Conservation (phyloP, 1,140 invertebrate species). For the Chymomyza costata region DNA sequence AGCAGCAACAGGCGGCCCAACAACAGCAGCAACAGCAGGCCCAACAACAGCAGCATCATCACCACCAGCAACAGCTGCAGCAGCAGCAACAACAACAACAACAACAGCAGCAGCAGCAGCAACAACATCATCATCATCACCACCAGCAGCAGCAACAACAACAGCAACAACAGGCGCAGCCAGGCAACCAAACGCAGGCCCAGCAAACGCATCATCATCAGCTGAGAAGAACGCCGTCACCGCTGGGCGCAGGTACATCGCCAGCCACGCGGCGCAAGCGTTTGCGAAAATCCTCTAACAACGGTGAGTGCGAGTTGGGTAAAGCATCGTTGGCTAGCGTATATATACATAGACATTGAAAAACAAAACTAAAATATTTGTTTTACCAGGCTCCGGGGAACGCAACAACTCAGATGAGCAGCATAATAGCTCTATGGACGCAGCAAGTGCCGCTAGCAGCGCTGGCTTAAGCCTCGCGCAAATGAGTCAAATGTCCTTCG, state of each 20-base stretch:
- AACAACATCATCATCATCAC: constrained; percentile 54
- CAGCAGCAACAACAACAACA: constrained; percentile 53
- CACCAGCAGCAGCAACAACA: constrained; percentile 56
- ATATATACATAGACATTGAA: neutral
- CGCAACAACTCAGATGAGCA: constrained; percentile 76
- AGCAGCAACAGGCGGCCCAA: constrained; percentile 54
- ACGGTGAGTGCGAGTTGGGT: constrained; percentile 68
- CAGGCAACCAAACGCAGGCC: constrained; percentile 55
- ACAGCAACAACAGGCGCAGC: constrained; percentile 39
- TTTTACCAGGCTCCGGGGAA: constrained; percentile 77
- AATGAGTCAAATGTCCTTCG: constrained; percentile 73
- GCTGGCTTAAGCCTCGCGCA: constrained; percentile 64
- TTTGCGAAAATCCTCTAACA: constrained; percentile 82
- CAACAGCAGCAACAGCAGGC: constrained; percentile 49
- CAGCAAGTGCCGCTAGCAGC: constrained; percentile 35
- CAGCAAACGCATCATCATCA: constrained; percentile 66
- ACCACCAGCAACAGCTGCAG: constrained; percentile 62
- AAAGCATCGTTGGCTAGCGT: constrained; percentile 50
- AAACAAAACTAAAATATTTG: neutral
- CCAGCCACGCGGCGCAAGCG: constrained; percentile 78
- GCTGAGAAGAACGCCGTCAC: constrained; percentile 66
- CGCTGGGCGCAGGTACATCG: constrained; percentile 65
- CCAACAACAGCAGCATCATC: constrained; percentile 48
- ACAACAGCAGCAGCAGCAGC: constrained; percentile 56
- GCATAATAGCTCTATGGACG: constrained; percentile 64